Conservation (phyloP, 2,113 vertebrate genomes). For the Passer montanus region DNA sequence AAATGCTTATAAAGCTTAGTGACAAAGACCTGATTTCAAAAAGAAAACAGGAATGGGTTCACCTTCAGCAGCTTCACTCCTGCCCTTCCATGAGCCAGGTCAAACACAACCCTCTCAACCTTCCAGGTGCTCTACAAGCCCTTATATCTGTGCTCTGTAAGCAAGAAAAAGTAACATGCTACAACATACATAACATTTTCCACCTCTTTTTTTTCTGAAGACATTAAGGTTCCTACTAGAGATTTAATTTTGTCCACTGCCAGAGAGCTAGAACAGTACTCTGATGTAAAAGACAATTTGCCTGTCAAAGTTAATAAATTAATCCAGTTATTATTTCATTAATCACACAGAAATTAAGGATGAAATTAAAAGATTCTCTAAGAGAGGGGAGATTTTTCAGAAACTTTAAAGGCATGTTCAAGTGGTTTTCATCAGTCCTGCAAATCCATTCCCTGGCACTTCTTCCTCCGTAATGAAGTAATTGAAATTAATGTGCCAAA, state of each 20-base stretch:
- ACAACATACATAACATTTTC: neutral
- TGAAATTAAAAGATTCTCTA: neutral
- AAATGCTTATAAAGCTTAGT: neutral
- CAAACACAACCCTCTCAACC: neutral
- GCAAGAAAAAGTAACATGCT: neutral
- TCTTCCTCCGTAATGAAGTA: neutral
- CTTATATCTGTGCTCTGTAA: neutral
- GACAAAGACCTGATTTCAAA: neutral
- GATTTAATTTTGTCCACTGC: neutral
- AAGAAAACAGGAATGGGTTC: neutral
- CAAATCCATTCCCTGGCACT: neutral
- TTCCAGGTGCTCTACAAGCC: neutral
- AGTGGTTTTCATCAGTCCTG: slow-evolving; percentile 23
- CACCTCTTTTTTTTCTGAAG: neutral
- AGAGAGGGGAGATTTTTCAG: neutral
- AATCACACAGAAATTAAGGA: slow-evolving; percentile 37
- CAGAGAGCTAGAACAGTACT: neutral
- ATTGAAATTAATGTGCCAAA: neutral
- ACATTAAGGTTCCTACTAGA: neutral
- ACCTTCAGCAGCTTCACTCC: neutral
- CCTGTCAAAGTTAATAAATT: slow-evolving; percentile 19
- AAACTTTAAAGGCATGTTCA: neutral
- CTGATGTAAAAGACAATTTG: neutral
- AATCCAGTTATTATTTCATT: slow-evolving; percentile 23
- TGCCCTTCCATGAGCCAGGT: neutral